phyloP scores from a whole-genome alignment of 2,113 vertebrate species.

The Phaethon lepturus region DNA sequence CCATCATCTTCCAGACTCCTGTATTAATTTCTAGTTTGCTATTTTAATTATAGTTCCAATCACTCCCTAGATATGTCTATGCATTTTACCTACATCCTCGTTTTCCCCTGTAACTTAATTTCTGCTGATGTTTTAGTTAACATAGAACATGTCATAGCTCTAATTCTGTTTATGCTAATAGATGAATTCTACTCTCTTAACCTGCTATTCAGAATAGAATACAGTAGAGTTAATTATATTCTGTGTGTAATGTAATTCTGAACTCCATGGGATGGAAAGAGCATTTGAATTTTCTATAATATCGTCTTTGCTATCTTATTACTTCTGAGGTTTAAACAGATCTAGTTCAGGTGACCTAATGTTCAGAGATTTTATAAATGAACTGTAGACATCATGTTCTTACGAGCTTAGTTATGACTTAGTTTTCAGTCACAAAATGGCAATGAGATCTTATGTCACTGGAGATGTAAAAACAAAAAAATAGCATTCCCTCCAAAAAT shows the following conservation, averaged over 20 bases:
- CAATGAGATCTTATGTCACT: not conserved
- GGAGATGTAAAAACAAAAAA: not conserved
- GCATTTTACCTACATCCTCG: not conserved
- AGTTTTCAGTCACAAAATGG: conserved; percentile 43
- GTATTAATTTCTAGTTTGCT: conserved; percentile 47
- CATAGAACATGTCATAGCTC: conserved; percentile 7
- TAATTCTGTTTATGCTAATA: conserved; percentile 68
- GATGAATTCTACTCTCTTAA: conserved; percentile 57
- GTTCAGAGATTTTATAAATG: conserved; percentile 63
- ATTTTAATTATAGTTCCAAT: conserved; percentile 64
- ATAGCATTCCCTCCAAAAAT: not conserved
- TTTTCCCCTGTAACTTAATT: conserved; percentile 20
- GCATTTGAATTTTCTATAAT: conserved; percentile 70
- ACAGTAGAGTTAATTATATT: conserved; percentile 75
- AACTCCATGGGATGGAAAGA: conserved; percentile 65
- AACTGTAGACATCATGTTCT: conserved; percentile 49
- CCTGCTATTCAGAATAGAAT: conserved; percentile 62
- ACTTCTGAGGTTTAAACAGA: conserved; percentile 67
- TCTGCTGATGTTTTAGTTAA: conserved; percentile 34
- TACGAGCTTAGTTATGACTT: conserved; percentile 7
- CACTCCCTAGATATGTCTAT: not conserved
- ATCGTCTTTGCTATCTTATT: conserved; percentile 69
- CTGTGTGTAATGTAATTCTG: conserved; percentile 68
- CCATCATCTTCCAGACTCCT: not conserved
- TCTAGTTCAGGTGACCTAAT: conserved; percentile 63